Base-by-base conservation (phyloP, 2,888 invertebrate genomes). In the Glaucopsyche alexis region DNA sequence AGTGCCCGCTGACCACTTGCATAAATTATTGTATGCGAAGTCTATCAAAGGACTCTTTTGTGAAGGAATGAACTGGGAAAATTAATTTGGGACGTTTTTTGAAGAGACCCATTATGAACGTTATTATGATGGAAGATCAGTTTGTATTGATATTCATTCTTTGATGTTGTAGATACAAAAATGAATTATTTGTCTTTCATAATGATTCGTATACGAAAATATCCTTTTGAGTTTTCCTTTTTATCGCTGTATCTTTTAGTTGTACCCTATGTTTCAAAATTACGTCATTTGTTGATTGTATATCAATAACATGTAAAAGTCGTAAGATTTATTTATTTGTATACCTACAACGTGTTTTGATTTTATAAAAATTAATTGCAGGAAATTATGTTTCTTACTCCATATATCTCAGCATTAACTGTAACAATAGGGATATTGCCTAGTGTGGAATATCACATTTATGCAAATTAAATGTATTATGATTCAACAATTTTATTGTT, bases 1-100 rank as follows among this genome's bases (percentile, higher is more conserved):
- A 83, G 84, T 84, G 81, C 81, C 79, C 80, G 85, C 84, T 91
- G 91, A 91, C 91, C 91, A 89, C 90, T 91, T 90, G 91, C 91
- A 91, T 91, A 90, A 91, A 91, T 91, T 91, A 90, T 91, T 87
- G 83, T 83, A 80, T 79, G 76, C 79, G 81, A 85, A 84, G 82
- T 85, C 85, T 86, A 86, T 89, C 88, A 89, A 90, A 89, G 88
- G 75, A 78, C 83, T 85, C 84, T 85, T 88, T 89, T 88, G 83
- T 82, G 79, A 82, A 81, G 81, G 83, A 84, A 83, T 81, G 86
- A 86, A 86, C 87, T 82, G 85, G 83, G 82, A 85, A 90, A 90
- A 91, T 89, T 91, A 90, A 91, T 90, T 91, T 90, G 86, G 84
- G 83, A 84, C 88, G 78, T 80, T 80, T 80, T 79, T 81, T 79